Base-by-base conservation (phyloP, 2,113 vertebrate species). In the Trachemys scripta region DNA sequence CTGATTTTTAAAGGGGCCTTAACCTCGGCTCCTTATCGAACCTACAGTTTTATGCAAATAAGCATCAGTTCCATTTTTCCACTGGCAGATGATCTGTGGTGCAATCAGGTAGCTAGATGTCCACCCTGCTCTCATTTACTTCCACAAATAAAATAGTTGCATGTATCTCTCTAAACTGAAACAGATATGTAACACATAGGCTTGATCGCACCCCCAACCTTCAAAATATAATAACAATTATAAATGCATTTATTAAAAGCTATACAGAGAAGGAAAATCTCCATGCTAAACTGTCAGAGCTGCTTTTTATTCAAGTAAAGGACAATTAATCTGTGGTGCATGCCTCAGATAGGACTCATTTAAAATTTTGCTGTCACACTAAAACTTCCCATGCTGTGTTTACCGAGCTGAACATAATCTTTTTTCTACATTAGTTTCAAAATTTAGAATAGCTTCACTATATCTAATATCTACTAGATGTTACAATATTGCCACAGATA, bases 391-490 rank as follows among this genome's bases (percentile, higher is more conserved):
- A 96, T 97, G 94, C 96, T 97, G 96, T 96, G 94, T 97, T 97
- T 97, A 97, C 94, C 92, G 90, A 97, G 91, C 91, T 91, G 95
- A 97, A 97, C 91, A 93, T 80, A 96, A 95, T 94, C 87, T 95
- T 95, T 97, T 94, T 92, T 90, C 93, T 97, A 97, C 95, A 95
- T 94, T 97, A 96, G 95, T 97, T 97, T 97, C 97, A 96, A 95
- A 93, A 97, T 97, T 96, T 97, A 95, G 96, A 97, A 97, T 95
- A 94, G 95, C 90, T 96, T 95, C 96, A 97, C 97, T 96, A 96
- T 96, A 97, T 98, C 96, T 97, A 96, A 96, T 96, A 97, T 93
- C 97, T 96, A 88, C 96, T 95, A 96, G 95, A 97, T 81, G 96
- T 92, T 96, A 97, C 91, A 96, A 94, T 95, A 95, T 95, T 97